Evolutionary conservation across 1,140 invertebrate genomes (phyloP).

Genomic region (Saccostrea cuccullata): DNA sequence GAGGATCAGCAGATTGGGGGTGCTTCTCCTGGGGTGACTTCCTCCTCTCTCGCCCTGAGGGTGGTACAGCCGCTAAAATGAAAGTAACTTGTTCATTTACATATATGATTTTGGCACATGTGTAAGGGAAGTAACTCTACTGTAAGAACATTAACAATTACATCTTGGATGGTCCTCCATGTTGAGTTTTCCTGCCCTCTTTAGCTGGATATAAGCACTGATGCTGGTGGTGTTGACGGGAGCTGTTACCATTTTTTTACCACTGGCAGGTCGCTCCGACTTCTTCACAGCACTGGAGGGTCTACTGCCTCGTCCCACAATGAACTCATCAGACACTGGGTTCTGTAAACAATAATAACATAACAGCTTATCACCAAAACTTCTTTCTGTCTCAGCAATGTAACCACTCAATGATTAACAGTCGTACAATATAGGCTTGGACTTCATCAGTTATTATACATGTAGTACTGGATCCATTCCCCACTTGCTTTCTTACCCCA

Average conservation of each 20-base stretch:
- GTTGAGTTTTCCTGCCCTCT: constrained; percentile 64
- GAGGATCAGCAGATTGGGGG: background rate
- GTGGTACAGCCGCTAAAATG: background rate
- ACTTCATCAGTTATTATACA: background rate
- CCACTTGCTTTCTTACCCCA: background rate
- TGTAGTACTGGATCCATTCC: background rate
- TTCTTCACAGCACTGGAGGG: constrained; percentile 59
- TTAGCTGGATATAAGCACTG: constrained; percentile 71
- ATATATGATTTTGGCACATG: background rate
- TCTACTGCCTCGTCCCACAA: constrained; percentile 58
- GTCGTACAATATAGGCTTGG: background rate
- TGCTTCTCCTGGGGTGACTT: constrained; percentile 15
- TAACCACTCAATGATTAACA: background rate
- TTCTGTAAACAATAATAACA: background rate
- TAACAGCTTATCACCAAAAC: background rate
- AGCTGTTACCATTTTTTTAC: constrained; percentile 55
- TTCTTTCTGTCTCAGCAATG: background rate
- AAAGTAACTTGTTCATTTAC: background rate
- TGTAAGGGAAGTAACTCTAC: constrained; percentile 15
- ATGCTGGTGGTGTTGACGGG: constrained; percentile 71
- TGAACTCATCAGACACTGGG: constrained; percentile 56
- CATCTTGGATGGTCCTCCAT: constrained; percentile 45
- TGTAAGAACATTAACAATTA: background rate
- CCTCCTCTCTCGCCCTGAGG: background rate
- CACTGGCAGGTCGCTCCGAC: constrained; percentile 53